These are phyloP conservation scores for Stegostoma tigrinum DNA, from an alignment of 2,113 vertebrate species.

Conservation along the genomic window DNA sequence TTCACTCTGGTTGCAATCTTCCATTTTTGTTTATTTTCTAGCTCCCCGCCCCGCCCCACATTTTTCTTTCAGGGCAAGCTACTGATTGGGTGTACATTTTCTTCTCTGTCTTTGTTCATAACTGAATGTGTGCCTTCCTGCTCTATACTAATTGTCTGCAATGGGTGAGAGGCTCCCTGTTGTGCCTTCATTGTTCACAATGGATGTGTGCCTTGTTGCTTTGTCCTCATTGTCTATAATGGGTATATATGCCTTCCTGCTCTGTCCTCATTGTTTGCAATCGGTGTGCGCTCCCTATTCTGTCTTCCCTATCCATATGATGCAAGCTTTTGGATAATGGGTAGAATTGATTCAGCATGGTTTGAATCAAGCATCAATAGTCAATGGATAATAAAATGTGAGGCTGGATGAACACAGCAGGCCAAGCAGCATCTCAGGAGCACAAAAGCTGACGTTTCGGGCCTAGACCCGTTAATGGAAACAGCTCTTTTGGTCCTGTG, in stretches of 20 bases:
- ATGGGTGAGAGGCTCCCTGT: neutral
- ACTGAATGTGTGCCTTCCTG: neutral
- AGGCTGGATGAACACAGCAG: too few species aligned
- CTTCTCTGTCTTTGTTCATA: neutral
- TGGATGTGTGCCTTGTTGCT: neutral
- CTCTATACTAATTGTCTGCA: neutral
- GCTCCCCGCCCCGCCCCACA: too few species aligned
- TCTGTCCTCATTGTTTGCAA: neutral
- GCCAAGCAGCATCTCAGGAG: too few species aligned
- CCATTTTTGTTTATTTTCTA: neutral
- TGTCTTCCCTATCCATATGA: neutral
- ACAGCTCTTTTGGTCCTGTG: too few species aligned
- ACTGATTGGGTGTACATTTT: neutral
- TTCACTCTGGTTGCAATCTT: neutral
- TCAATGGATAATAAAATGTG: too few species aligned
- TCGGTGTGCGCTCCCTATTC: neutral
- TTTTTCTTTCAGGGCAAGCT: neutral
- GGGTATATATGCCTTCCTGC: neutral
- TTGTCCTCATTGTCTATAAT: neutral
- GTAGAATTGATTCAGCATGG: neutral
- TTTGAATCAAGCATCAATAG: neutral
- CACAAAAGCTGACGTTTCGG: too few species aligned
- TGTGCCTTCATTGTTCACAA: neutral
- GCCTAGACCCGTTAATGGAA: too few species aligned
- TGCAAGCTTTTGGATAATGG: neutral